These are phyloP conservation scores for Balanococcus diminutus DNA, from an alignment of 2,888 invertebrate genomes.

Conservation along the genomic window DNA sequence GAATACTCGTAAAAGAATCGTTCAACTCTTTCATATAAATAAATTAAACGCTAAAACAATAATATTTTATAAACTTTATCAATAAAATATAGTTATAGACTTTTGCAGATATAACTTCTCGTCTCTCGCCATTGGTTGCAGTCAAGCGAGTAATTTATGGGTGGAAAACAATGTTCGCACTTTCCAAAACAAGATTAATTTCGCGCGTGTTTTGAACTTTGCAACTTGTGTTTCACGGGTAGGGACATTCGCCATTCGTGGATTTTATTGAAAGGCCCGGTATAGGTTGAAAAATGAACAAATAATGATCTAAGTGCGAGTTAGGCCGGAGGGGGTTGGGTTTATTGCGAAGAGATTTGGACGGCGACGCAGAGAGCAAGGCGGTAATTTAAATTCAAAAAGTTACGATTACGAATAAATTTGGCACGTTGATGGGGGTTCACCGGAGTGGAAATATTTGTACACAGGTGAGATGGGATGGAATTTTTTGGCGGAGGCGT, in stretches of 20 bases:
- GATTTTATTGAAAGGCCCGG: background rate
- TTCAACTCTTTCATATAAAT: slow-evolving; percentile 5
- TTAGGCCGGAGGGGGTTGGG: background rate
- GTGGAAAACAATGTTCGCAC: slow-evolving; percentile 22
- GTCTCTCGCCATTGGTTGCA: background rate
- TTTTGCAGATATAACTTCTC: slow-evolving; percentile 7
- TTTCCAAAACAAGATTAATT: slow-evolving; percentile 20
- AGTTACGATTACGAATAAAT: background rate
- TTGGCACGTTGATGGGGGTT: background rate
- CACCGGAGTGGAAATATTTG: background rate
- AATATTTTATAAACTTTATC: slow-evolving; percentile 34
- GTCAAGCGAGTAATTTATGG: slow-evolving; percentile 26
- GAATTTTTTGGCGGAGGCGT: slow-evolving; percentile 11
- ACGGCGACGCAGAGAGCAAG: background rate
- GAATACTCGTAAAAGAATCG: slow-evolving; percentile 8
- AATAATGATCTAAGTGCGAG: background rate
- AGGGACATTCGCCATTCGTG: background rate
- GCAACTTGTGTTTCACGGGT: background rate
- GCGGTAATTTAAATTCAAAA: background rate
- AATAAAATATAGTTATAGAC: slow-evolving; percentile 37
- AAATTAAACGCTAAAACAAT: slow-evolving; percentile 20
- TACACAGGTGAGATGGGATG: background rate
- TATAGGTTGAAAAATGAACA: slow-evolving; percentile 8
- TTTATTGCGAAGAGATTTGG: background rate
- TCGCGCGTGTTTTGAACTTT: slow-evolving; percentile 2